phyloP scores from a whole-genome alignment of 2,888 invertebrate genomes.

The Lamellibrachia columna region DNA sequence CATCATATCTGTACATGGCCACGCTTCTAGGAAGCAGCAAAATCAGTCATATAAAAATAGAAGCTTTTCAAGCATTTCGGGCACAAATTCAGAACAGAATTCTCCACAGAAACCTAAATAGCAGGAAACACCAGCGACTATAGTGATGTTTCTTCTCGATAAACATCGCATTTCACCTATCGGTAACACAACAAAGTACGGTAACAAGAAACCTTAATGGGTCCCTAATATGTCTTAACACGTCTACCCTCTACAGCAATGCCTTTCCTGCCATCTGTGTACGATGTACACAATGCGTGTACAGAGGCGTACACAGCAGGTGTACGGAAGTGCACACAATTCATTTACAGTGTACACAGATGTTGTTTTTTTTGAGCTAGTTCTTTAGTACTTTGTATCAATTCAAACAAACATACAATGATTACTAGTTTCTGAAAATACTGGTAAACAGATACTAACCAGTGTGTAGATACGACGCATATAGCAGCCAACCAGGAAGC shows the following conservation, averaged over 20 bases:
- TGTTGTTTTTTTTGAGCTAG: background rate
- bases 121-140: conserved; percentile 7
- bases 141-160: background rate
- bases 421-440: background rate
- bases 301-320: background rate
- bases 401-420: conserved; percentile 12
- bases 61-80: conserved; percentile 16
- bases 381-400: background rate
- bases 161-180: background rate
- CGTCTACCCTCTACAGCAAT: conserved; percentile 10
- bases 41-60: conserved; percentile 16
- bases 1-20: background rate
- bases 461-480: background rate
- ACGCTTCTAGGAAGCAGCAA: background rate
- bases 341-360: background rate
- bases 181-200: conserved; percentile 11
- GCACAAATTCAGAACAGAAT: background rate
- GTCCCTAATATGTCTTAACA: background rate
- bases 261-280: conserved; percentile 4
- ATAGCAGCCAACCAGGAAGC: background rate
- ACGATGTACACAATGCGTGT: background rate
- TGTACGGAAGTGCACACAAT: background rate
- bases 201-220: conserved; percentile 9
- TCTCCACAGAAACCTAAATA: conserved; percentile 12
- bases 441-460: background rate